Conservation (phyloP, 1,140 invertebrate species). For the Sarcophaga bullata region DNA sequence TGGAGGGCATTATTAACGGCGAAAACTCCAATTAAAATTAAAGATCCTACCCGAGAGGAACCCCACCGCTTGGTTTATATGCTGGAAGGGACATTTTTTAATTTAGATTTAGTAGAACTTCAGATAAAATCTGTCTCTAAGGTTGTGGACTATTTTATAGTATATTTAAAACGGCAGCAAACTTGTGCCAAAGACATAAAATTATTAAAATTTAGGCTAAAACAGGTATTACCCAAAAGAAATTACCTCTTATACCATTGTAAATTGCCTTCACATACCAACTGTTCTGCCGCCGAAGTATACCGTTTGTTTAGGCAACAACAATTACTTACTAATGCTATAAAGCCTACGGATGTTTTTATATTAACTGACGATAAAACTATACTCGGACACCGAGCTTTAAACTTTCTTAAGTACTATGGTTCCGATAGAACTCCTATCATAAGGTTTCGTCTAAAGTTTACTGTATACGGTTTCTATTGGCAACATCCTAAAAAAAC, state of each 20-base stretch:
- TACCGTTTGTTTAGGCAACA: slow-evolving; percentile 38
- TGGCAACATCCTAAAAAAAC: slow-evolving; percentile 75
- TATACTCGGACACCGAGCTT: slow-evolving; percentile 70
- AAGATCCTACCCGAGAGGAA: slow-evolving; percentile 63
- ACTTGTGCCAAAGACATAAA: slow-evolving; percentile 5
- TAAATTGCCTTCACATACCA: not conserved
- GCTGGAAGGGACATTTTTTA: slow-evolving; percentile 69
- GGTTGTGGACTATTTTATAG: slow-evolving; percentile 74
- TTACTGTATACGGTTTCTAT: slow-evolving; percentile 77
- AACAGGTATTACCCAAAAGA: slow-evolving; percentile 42
- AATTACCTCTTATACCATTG: slow-evolving; percentile 54
- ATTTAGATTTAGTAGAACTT: slow-evolving; percentile 71
- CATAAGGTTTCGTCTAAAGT: slow-evolving; percentile 71
- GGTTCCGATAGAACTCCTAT: slow-evolving; percentile 60
- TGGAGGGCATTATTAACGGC: slow-evolving; percentile 73
- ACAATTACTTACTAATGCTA: not conserved
- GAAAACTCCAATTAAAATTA: slow-evolving; percentile 48
- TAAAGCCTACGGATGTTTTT: slow-evolving; percentile 72
- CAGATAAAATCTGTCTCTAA: slow-evolving; percentile 71
- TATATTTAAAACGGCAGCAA: slow-evolving; percentile 56
- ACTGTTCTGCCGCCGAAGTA: slow-evolving; percentile 20
- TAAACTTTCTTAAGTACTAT: slow-evolving; percentile 73
- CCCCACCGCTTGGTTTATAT: slow-evolving; percentile 70
- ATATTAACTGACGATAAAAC: slow-evolving; percentile 71
- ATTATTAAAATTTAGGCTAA: slow-evolving; percentile 46